phyloP scores from a whole-genome alignment of 2,797 vertebrate species.

The Lophius americanus region DNA sequence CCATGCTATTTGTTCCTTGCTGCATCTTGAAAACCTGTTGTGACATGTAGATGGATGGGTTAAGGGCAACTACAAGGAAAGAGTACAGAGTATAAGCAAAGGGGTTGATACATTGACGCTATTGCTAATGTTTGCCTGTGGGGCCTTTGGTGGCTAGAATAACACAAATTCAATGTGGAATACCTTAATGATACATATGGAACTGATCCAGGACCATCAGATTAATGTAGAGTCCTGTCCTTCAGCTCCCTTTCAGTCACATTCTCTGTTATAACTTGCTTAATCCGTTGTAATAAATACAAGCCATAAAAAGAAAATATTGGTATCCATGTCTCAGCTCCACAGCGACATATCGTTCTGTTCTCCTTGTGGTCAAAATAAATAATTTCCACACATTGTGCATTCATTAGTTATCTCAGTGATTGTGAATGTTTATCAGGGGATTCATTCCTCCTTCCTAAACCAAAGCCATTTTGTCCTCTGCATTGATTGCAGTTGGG shows the following conservation, averaged over 20 bases:
- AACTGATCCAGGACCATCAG: constrained; percentile 1
- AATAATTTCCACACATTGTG: constrained; percentile 17
- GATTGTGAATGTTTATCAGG: constrained; percentile 27
- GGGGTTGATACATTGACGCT: constrained; percentile 29
- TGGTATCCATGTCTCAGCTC: constrained; percentile 9
- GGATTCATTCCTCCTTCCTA: constrained; percentile 26
- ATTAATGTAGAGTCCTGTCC: not conserved
- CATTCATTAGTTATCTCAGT: constrained; percentile 22
- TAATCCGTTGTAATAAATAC: constrained; percentile 16
- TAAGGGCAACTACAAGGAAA: constrained; percentile 25
- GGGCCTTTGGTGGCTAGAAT: constrained; percentile 11
- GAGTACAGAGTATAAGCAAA: constrained; percentile 34
- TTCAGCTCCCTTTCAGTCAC: not conserved
- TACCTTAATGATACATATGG: constrained; percentile 4
- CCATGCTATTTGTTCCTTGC: constrained; percentile 61
- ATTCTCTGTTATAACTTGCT: constrained; percentile 29
- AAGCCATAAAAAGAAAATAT: constrained; percentile 22
- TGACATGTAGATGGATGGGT: constrained; percentile 64
- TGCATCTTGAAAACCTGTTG: constrained; percentile 60
- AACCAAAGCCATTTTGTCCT: constrained; percentile 41
- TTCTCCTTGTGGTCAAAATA: constrained; percentile 30
- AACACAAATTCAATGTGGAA: constrained; percentile 2
- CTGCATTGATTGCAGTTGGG: constrained; percentile 36
- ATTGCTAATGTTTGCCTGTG: constrained; percentile 3
- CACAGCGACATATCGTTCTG: not conserved